These are phyloP conservation scores for Baccha elongata DNA, from an alignment of 2,888 invertebrate species.

Conservation along the genomic window DNA sequence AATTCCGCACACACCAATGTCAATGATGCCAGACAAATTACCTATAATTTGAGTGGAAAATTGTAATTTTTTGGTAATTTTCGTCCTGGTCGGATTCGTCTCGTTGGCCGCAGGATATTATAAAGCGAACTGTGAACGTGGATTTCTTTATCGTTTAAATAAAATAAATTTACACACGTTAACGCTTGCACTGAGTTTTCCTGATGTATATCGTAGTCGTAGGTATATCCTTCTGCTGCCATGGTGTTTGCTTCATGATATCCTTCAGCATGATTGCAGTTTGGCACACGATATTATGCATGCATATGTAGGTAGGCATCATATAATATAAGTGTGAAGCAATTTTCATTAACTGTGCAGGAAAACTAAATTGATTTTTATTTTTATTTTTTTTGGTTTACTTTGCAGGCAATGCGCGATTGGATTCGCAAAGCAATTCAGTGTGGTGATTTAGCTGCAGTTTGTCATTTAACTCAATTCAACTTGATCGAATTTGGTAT, in stretches of 20 bases:
- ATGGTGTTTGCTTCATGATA: slow-evolving; percentile 3
- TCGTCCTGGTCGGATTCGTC: background rate
- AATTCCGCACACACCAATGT: slow-evolving; percentile 38
- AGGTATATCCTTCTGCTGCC: background rate
- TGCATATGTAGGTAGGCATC: no score
- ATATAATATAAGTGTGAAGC: slow-evolving; percentile 39
- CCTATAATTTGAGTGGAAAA: slow-evolving; percentile 62
- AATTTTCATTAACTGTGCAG: slow-evolving; percentile 64
- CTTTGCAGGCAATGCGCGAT: background rate
- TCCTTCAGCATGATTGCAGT: background rate
- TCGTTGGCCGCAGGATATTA: slow-evolving; percentile 12
- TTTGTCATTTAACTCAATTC: slow-evolving; percentile 58
- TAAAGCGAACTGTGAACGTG: slow-evolving; percentile 14
- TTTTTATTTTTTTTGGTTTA: slow-evolving; percentile 8
- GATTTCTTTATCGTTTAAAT: slow-evolving; percentile 51
- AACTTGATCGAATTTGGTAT: slow-evolving; percentile 63
- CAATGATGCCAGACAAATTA: slow-evolving; percentile 66
- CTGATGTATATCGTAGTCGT: background rate
- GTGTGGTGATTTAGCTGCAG: background rate
- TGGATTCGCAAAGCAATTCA: slow-evolving; percentile 19
- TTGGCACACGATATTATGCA: no score
- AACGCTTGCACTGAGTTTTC: background rate
- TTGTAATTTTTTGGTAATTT: slow-evolving; percentile 54
- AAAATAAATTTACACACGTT: slow-evolving; percentile 23
- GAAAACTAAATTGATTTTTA: slow-evolving; percentile 53